Base-by-base conservation (phyloP, 2,113 vertebrate genomes). In the Diglossa brunneiventris region DNA sequence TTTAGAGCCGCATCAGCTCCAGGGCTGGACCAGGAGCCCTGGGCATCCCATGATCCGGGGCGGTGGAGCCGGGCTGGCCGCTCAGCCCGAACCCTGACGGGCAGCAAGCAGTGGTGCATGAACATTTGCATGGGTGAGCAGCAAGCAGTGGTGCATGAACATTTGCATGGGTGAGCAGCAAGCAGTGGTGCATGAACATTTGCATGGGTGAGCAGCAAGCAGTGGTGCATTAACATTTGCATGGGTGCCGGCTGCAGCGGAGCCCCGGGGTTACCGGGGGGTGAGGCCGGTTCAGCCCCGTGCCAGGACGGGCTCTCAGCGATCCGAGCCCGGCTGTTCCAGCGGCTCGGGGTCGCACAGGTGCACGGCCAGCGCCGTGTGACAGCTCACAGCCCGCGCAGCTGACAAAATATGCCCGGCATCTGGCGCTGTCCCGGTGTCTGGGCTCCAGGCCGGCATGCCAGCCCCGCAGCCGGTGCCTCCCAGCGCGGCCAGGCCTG, bases 361-460 rank as follows among this genome's bases (percentile, higher is more conserved):
- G 97, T 97, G 97, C 97, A 84, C 41, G 3, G 61, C n/a, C 59
- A 77, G 85, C 85, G n/a, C 95, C 69, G 92, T 96, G 96, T 96
- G 97, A 97, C 96, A 75, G 35, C 72, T 69, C 35, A 1, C 87
- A 58, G 87, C 74, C 78, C 9, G 8, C 16, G 21, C 97, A 97
- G 97, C 97, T 97, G 97, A 93, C 70, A 97, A 97, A 97, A 96
- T 74, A 97, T 41, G 69, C 67, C 47, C 2, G 91, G 94, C 95
- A 96, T 95, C 97, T 97, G 95, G 93, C 41, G 35, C 77, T 20
- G 87, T 47, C 76, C 83, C 44, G 14, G 15, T 15, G 93, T 95
- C 96, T 95, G 84, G 24, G 82, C 31, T 61, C 33, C 2, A 0
- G 81, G 81, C 77, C 67, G 89, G 81, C 84, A 87, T 0, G 81